These are phyloP conservation scores for Merops nubicus DNA, from an alignment of 2,113 vertebrate species.

Conservation along the genomic window DNA sequence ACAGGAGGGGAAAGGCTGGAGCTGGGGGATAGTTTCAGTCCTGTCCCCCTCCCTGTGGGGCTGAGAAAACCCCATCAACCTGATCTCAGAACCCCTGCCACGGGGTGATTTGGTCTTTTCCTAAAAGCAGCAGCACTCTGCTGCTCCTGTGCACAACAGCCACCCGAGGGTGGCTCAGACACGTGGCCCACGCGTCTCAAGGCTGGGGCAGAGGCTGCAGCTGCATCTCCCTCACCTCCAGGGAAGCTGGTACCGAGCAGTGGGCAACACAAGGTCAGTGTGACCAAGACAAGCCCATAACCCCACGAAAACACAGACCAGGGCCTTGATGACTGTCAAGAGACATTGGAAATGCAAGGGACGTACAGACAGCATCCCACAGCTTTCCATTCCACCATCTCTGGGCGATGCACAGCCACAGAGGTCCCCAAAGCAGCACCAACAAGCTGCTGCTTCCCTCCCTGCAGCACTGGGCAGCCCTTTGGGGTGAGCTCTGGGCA, in stretches of 20 bases:
- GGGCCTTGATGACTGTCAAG: neutral
- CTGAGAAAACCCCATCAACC: too few relatives aligned
- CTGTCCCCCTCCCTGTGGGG: too few relatives aligned
- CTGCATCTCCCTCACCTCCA: neutral
- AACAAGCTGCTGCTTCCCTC: too few relatives aligned
- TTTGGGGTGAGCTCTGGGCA: too few relatives aligned
- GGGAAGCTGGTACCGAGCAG: neutral
- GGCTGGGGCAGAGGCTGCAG: neutral
- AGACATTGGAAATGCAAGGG: neutral
- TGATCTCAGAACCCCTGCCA: too few relatives aligned
- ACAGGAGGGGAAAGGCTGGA: too few relatives aligned
- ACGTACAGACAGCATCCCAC: too few relatives aligned
- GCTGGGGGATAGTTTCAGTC: too few relatives aligned
- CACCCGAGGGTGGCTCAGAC: neutral
- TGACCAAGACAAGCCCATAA: neutral
- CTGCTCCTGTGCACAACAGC: neutral
- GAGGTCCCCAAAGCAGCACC: neutral
- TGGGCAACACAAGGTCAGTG: neutral
- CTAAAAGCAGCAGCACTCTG: too few relatives aligned
- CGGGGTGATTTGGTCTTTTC: too few relatives aligned
- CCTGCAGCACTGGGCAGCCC: too few relatives aligned
- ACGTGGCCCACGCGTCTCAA: rapidly evolving
- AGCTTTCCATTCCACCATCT: neutral
- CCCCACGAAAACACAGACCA: rapidly evolving
- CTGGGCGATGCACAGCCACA: neutral